Base-by-base conservation (phyloP, 2,888 invertebrate genomes). In the Neoascia interrupta region DNA sequence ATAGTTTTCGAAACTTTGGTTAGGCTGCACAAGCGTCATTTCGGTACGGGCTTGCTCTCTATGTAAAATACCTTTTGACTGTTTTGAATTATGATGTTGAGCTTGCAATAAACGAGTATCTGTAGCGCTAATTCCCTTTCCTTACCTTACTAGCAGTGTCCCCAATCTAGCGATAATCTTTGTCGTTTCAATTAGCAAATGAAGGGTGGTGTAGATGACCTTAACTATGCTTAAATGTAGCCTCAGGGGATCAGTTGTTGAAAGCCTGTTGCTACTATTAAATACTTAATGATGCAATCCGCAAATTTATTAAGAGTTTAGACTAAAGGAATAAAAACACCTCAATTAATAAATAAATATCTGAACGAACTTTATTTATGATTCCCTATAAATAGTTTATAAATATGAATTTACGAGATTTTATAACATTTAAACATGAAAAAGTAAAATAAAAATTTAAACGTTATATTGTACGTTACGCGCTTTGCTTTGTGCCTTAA, bases 1-100 rank as follows among this genome's bases (percentile, higher is more conserved):
- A 76, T 82, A 83, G 51, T 81, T 83, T 66, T 15, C 84, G n/a
- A 13, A 5, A 21, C n/a, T n/a, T n/a, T n/a, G n/a, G n/a, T n/a
- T n/a, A n/a, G n/a, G n/a, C n/a, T n/a, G n/a, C n/a, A n/a, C n/a
- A n/a, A n/a, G n/a, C n/a, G n/a, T n/a, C n/a, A n/a, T n/a, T n/a
- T n/a, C n/a, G n/a, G n/a, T n/a, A n/a, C n/a, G 36, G 1, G 28
- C 10, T 23, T 31, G n/a, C 6, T 26, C 26, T 28, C 4, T 1
- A 85, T 85, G 23, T 90, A 88, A 82, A 92, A 91, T 87, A 92
- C 92, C 85, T 92, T 92, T 87, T 91, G 1, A 26, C 26, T 10
- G 10, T 10, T 26, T 26, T 26, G 5, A 1, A 10, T 26, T 26
- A 1, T 8, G 10, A 26, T 26, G 5, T 26, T 26, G 6, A 5